These are phyloP conservation scores for Drosophila merina DNA, from an alignment of 2,888 invertebrate genomes.

Conservation along the genomic window DNA sequence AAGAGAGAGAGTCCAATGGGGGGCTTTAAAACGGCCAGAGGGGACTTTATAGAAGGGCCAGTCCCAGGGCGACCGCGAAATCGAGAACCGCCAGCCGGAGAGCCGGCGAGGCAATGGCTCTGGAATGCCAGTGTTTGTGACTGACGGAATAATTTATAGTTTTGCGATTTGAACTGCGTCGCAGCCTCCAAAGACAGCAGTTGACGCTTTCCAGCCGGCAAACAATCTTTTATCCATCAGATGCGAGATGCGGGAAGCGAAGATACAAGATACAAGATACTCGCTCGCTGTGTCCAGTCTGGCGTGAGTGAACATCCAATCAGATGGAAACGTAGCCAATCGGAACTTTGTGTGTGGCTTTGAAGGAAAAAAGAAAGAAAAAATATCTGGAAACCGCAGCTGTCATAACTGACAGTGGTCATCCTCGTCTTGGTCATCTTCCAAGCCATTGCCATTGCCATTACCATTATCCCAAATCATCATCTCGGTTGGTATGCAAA, in stretches of 20 bases:
- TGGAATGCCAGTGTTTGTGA: constrained; percentile 43
- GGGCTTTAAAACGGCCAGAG: background rate
- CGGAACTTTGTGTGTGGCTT: constrained; percentile 56
- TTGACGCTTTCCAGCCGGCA: constrained; percentile 31
- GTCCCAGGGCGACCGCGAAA: constrained; percentile 51
- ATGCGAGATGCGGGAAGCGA: background rate
- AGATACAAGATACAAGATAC: too few species aligned
- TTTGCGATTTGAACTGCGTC: constrained; percentile 44
- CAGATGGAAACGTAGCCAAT: constrained; percentile 57
- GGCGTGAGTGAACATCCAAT: constrained; percentile 58
- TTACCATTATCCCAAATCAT: constrained; percentile 9
- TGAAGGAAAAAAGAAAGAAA: background rate
- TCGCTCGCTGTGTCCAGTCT: constrained; percentile 28
- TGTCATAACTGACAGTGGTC: constrained; percentile 53
- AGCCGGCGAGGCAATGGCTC: constrained; percentile 52
- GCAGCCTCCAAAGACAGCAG: constrained; percentile 17
- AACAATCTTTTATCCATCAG: constrained; percentile 9
- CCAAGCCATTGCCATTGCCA: constrained; percentile 9
- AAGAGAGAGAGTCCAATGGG: background rate
- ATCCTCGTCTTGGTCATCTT: constrained; percentile 9
- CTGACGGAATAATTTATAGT: constrained; percentile 69
- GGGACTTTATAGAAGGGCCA: background rate
- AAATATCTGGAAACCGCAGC: constrained; percentile 49
- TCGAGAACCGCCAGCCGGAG: constrained; percentile 51
- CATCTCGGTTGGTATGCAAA: constrained; percentile 39